Conservation (phyloP, 2,888 invertebrate genomes). For the Yponomeuta cagnagella region DNA sequence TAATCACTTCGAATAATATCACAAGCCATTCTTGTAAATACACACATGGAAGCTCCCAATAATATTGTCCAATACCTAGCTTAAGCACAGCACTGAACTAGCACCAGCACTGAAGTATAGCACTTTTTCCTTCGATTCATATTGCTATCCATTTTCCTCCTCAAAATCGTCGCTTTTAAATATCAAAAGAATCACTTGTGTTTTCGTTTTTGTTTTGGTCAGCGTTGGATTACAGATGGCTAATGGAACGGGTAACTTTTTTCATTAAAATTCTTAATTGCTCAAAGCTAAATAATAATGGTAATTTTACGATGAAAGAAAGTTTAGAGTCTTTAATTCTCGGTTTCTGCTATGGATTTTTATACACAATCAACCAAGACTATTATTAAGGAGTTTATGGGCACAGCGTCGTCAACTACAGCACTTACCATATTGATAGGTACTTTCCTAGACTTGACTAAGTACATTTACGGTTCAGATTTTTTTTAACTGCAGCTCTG, state of each 20-base stretch:
- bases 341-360: not conserved
- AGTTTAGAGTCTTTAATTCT: not conserved
- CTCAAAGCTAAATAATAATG: constrained; percentile 3
- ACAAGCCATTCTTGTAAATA: constrained; percentile 2
- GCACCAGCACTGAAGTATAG: constrained; percentile 3
- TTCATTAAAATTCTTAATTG: not conserved
- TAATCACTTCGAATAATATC: constrained; percentile 1
- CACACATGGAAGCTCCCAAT: not conserved
- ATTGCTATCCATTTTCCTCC: not conserved
- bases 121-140: not conserved
- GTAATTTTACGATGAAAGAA: not conserved
- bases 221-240: constrained; percentile 71
- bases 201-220: constrained; percentile 48
- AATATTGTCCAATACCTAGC: not conserved
- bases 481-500: not conserved
- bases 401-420: not conserved
- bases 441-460: not conserved
- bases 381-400: not conserved
- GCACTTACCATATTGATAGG: not conserved
- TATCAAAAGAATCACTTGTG: constrained; percentile 6
- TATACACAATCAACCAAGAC: not conserved
- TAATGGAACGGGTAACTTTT: constrained; percentile 56
- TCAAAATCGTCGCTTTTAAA: constrained; percentile 2
- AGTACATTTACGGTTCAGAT: not conserved
- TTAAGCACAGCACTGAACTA: not conserved